Evolutionary conservation across 2,888 invertebrate genomes (phyloP).

Genomic region (Ectemnius cavifrons): DNA sequence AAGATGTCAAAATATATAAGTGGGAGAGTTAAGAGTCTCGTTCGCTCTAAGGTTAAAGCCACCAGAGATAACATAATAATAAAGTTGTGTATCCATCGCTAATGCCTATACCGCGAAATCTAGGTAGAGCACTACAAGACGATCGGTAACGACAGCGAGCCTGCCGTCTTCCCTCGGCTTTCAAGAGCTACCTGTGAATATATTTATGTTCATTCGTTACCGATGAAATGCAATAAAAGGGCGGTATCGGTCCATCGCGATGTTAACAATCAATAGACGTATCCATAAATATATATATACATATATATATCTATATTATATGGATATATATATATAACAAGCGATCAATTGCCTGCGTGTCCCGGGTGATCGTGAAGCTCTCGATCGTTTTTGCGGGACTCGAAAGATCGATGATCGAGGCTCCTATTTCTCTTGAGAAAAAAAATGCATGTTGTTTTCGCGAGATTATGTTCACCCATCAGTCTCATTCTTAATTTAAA

Average conservation of each 20-base stretch:
- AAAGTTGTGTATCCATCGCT: conserved; percentile 28
- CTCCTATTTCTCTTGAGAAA: conserved; percentile 22
- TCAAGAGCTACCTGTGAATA: not conserved
- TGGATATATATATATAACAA: not conserved
- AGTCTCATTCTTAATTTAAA: conserved; percentile 12
- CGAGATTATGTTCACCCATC: conserved; percentile 29
- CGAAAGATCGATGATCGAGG: conserved; percentile 26
- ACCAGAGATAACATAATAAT: too few relatives aligned
- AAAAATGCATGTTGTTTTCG: conserved; percentile 37
- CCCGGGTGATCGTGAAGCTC: not conserved
- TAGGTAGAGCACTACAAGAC: conserved; percentile 42
- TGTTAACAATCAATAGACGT: conserved; percentile 35
- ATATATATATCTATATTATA: conserved; percentile 1
- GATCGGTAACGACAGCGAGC: conserved; percentile 32
- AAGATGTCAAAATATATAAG: not conserved
- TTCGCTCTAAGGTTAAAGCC: conserved; percentile 29
- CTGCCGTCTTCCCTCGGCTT: conserved; percentile 7
- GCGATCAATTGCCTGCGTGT: not conserved
- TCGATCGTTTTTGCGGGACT: conserved; percentile 5
- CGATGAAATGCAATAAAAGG: conserved; percentile 54
- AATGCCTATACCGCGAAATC: conserved; percentile 45
- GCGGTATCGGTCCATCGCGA: conserved; percentile 48
- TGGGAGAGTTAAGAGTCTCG: conserved; percentile 3
- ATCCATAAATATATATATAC: conserved; percentile 12
- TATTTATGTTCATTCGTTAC: conserved; percentile 31